Evolutionary conservation across 2,888 invertebrate species (phyloP), one percentile per base, ranked within the genome.

Genomic region (Atrina japonica): DNA sequence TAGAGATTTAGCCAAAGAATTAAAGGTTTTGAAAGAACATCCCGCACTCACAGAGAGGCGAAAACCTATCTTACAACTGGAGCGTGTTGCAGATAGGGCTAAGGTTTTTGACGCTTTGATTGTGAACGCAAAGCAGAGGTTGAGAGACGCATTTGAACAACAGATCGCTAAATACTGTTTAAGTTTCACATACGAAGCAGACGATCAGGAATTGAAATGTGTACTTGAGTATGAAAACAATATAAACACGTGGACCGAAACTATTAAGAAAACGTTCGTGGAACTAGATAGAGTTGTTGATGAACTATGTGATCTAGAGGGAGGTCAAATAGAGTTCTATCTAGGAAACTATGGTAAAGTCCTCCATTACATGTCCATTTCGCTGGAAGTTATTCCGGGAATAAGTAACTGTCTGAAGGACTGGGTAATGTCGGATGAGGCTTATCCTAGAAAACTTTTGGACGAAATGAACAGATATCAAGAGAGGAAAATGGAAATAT

Each of bases 381-480:
- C 76, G 0, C 60, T 83, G n/a, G 81, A 83, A 41, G 73, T 79
- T 1, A 76, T 88, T 11, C 73, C 77, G 2, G 50, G 70, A n/a
- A 80, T 83, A 5, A 79, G 76, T 43, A 76, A 81, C 18, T 84
- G 85, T 0, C 79, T 87, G 65, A 84, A 85, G 50, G 77, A 82
- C 56, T 87, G 87, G 86, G 83, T 86, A 1, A 78, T 82, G 14
- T 80, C 86, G 0, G 88, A 88, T 65, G 83, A 86, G 52, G 82
- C 82, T 0, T 88, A 87, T 64, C 70, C 83, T 25, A 80, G 80
- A 27, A 83, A 81, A 63, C 68, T 88, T 3, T 77, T 77, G 58
- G 76, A 84, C 29, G 86, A 85, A 70, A 74, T 86, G 23, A 78
- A 70, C 30, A 56, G 52, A 18, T 76, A 83, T 30, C 76, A 76